Evolutionary conservation across 1,140 invertebrate species (phyloP).

Genomic region (Babylonia areolata): DNA sequence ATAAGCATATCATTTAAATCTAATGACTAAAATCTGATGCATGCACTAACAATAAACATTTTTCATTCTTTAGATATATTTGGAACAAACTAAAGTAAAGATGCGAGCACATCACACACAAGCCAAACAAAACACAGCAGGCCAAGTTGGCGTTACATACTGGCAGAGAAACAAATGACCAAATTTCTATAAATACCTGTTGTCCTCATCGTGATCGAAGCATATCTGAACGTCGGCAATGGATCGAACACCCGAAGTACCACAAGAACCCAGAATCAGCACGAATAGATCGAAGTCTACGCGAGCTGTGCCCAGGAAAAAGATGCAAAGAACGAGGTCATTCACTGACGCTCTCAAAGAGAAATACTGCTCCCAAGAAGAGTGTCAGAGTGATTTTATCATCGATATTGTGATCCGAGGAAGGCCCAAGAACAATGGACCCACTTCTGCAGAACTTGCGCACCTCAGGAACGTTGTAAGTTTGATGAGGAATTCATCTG

Average conservation of each 20-base stretch:
- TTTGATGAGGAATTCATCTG: background rate
- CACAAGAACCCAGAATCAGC: background rate
- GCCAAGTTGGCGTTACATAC: constrained; percentile 24
- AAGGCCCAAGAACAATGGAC: constrained; percentile 53
- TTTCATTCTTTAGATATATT: no score
- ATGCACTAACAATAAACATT: background rate
- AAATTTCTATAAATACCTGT: constrained; percentile 26
- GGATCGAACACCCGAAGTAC: constrained; percentile 20
- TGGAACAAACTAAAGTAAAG: background rate
- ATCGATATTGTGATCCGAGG: constrained; percentile 54
- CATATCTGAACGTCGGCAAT: constrained; percentile 10
- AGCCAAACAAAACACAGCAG: constrained; percentile 21
- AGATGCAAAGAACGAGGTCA: constrained; percentile 51
- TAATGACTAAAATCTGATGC: background rate
- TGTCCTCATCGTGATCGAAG: background rate
- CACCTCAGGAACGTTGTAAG: constrained; percentile 65
- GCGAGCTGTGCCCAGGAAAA: constrained; percentile 23
- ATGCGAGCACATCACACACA: background rate
- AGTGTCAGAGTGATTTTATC: constrained; percentile 49
- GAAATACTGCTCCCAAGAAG: constrained; percentile 59
- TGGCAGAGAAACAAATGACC: constrained; percentile 18
- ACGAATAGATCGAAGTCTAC: background rate
- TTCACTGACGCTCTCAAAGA: constrained; percentile 65
- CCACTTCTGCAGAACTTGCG: constrained; percentile 55
- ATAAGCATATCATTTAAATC: no score